A percentile compares a stretch with the other conserved stretches of the same genome.
Conservation (phyloP, 2,113 vertebrate genomes). For the Neodontobutis hainanensis region DNA sequence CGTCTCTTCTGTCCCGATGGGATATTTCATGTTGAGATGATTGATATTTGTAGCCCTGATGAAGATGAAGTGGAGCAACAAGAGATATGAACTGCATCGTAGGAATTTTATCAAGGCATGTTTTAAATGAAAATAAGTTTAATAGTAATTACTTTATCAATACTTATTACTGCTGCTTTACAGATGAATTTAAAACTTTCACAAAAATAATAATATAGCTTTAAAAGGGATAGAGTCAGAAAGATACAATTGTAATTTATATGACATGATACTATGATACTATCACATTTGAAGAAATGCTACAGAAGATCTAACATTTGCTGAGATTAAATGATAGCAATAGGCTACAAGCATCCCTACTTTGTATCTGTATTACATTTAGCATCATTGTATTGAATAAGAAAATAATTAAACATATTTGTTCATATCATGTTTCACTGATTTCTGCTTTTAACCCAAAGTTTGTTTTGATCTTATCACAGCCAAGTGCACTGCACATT, state of each 20-base stretch:
- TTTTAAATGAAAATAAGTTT: no score
- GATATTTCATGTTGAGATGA: conserved; percentile 42
- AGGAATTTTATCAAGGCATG: not conserved
- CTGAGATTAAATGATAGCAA: not conserved
- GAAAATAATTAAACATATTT: no score
- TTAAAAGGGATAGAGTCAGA: no score
- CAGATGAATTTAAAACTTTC: conserved; percentile 1
- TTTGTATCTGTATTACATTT: not conserved
- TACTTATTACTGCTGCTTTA: not conserved
- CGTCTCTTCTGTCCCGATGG: conserved; percentile 36
- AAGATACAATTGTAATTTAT: conserved; percentile 19
- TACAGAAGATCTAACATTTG: conserved; percentile 6
- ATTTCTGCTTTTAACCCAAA: no score
- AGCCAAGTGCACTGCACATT: no score
- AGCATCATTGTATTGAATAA: not conserved
- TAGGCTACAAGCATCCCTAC: not conserved
- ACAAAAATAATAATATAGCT: no score
- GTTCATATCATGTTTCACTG: no score
- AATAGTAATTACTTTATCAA: no score
- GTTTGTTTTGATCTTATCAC: no score
- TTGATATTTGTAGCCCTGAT: conserved; percentile 56
- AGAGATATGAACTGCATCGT: conserved; percentile 2
- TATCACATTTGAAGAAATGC: conserved; percentile 11
- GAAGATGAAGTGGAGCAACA: conserved; percentile 50
- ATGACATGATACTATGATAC: conserved; percentile 12